Evolutionary conservation across 2,797 vertebrate genomes (phyloP), one percentile per base, ranked within the genome.

Genomic region (Pempheris klunzingeri): DNA sequence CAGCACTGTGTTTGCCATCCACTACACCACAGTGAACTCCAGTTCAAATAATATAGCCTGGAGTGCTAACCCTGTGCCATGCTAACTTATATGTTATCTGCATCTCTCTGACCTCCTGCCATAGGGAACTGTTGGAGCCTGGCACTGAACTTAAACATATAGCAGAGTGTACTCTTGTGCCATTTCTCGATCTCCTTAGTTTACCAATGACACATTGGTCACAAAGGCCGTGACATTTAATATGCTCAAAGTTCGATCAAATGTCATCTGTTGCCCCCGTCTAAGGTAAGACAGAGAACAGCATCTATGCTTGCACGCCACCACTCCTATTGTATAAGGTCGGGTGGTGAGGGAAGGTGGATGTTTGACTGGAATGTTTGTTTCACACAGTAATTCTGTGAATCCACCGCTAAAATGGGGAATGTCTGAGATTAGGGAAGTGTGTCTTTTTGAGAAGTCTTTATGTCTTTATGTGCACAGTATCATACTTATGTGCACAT

Each of bases 161-260:
- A 73, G 59, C 57, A 54, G 64, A 66, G 2, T 39, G 80, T 20
- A 54, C 60, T 60, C 14, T 32, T 17, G 20, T 24, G 49, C 24
- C 14, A 63, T 38, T 39, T 57, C 58, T 41, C 18, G n/a, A 14
- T 9, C 38, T 41, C 26, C 26, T 26, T 57, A 64, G 44, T 58
- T 74, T 54, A 55, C 34, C 60, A 67, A 4, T 11, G 54, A 34
- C 7, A 1, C 74, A 50, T 28, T 49, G 70, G 80, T 75, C 36
- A 74, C 73, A 86, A 68, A 87, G 76, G 63, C 62, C 41, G 5
- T 72, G 86, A 83, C 78, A 86, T 84, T 88, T 85, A 67, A 80
- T 81, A 81, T 79, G 84, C 70, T 84, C 62, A 85, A 78, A 71
- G 80, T 88, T 87, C 18, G 49, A 88, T 88, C 78, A 81, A 87